These are phyloP conservation scores for Psittacula echo DNA, from an alignment of 2,797 vertebrate genomes.

Conservation along the genomic window DNA sequence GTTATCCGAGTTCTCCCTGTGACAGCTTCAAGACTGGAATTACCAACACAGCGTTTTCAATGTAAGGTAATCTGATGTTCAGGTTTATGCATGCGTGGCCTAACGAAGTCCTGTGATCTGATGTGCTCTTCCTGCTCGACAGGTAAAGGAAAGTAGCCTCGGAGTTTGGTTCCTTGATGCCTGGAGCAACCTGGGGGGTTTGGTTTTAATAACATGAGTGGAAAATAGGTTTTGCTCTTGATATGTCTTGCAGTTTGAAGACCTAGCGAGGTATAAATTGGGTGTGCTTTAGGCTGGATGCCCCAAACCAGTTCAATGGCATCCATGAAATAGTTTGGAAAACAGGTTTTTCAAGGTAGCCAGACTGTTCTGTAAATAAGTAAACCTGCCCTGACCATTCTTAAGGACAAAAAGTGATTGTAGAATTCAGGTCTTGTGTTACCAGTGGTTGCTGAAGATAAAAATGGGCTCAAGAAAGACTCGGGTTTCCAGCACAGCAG, in stretches of 20 bases:
- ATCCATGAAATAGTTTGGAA: not conserved
- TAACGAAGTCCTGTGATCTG: accelerated
- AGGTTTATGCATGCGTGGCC: accelerated
- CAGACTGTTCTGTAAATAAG: not conserved
- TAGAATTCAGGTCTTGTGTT: not conserved
- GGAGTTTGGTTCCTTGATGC: not conserved
- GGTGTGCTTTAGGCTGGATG: not conserved
- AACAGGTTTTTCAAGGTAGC: slow-evolving; percentile 24
- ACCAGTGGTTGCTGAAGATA: not conserved
- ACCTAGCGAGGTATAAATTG: not conserved
- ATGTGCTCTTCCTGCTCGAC: accelerated
- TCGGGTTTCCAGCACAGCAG: accelerated
- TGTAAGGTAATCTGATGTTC: not conserved
- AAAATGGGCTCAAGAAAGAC: not conserved
- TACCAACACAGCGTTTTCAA: accelerated
- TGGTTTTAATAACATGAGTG: not conserved
- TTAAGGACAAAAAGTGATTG: not conserved
- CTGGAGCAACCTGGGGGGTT: not conserved
- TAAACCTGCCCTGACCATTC: not conserved
- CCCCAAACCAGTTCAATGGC: not conserved
- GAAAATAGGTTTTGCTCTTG: not conserved
- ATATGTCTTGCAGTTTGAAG: not conserved
- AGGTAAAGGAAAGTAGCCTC: not conserved
- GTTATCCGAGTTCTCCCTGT: not conserved
- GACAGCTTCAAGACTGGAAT: not conserved